These are phyloP conservation scores for Colletes collaris DNA, from an alignment of 2,888 invertebrate genomes.

Conservation along the genomic window DNA sequence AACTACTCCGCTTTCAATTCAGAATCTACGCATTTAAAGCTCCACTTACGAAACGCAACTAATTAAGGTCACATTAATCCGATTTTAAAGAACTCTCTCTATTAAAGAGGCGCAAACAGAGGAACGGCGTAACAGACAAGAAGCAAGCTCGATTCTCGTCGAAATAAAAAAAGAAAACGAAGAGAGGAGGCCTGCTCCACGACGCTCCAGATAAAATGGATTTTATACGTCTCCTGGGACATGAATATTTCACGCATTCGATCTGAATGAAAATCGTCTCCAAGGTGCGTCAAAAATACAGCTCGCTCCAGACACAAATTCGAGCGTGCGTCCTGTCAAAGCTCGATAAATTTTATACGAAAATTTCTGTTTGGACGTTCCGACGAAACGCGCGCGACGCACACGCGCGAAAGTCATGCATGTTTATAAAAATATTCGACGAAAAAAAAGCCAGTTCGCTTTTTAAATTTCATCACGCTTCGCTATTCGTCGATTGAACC, in stretches of 20 bases:
- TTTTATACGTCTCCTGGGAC: conserved; percentile 31
- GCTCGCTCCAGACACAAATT: conserved; percentile 2
- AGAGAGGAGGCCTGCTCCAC: background rate
- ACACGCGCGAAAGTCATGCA: conserved; percentile 19
- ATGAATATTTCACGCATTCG: conserved; percentile 42
- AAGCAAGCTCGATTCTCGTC: background rate
- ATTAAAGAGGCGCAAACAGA: conserved; percentile 44
- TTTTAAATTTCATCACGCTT: conserved; percentile 56
- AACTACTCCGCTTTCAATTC: conserved; percentile 20
- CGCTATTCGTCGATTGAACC: no score
- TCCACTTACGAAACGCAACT: conserved; percentile 47
- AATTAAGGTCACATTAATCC: conserved; percentile 50
- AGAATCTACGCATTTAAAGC: conserved; percentile 30
- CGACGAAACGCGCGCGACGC: conserved; percentile 14
- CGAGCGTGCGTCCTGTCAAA: conserved; percentile 26
- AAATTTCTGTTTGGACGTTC: conserved; percentile 25
- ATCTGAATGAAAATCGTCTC: conserved; percentile 43
- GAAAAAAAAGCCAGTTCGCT: conserved; percentile 12
- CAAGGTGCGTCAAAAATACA: conserved; percentile 30
- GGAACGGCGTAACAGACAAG: background rate
- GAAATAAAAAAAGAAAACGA: background rate
- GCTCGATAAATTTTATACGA: conserved; percentile 34
- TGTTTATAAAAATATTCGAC: conserved; percentile 36
- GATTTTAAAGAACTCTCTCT: conserved; percentile 45
- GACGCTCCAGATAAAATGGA: conserved; percentile 21